These are phyloP conservation scores for Clepsis dumicolana DNA, from an alignment of 2,888 invertebrate genomes.

Conservation along the genomic window DNA sequence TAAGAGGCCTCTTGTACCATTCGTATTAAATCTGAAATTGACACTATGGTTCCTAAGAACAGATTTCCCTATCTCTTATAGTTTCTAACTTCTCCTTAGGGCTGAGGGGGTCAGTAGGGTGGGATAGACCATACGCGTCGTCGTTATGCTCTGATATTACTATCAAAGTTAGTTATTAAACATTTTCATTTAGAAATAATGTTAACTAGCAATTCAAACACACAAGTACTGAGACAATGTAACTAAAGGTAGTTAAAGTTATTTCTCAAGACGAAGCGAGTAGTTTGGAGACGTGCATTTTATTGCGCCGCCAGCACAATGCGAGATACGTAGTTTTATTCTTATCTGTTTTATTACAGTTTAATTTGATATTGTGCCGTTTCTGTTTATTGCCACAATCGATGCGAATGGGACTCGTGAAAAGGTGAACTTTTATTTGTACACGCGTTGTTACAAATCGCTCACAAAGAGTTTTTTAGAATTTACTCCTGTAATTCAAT, in stretches of 20 bases:
- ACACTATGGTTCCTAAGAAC: too few relatives aligned
- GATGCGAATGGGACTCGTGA: neutral
- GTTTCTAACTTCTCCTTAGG: too few relatives aligned
- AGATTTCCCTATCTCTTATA: too few relatives aligned
- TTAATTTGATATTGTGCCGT: conserved; percentile 15
- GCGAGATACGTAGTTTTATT: conserved; percentile 18
- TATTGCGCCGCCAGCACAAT: conserved; percentile 31
- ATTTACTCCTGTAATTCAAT: too few relatives aligned
- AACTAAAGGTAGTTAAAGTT: conserved; percentile 30
- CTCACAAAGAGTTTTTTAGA: too few relatives aligned
- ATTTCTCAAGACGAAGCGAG: conserved; percentile 34
- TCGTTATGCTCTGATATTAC: neutral
- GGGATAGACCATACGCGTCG: too few relatives aligned
- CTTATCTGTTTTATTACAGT: conserved; percentile 39
- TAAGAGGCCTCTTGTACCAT: too few relatives aligned
- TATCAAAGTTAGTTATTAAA: neutral
- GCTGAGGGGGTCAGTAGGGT: too few relatives aligned
- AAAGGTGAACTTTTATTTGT: neutral
- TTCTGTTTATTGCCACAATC: neutral
- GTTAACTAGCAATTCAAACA: conserved; percentile 4
- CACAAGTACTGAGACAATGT: conserved; percentile 25
- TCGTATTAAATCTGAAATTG: too few relatives aligned
- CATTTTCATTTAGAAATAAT: neutral
- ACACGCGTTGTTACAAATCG: too few relatives aligned
- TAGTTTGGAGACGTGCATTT: conserved; percentile 27